phyloP scores from a whole-genome alignment of 2,113 vertebrate genomes.

The Callithrix jacchus region DNA sequence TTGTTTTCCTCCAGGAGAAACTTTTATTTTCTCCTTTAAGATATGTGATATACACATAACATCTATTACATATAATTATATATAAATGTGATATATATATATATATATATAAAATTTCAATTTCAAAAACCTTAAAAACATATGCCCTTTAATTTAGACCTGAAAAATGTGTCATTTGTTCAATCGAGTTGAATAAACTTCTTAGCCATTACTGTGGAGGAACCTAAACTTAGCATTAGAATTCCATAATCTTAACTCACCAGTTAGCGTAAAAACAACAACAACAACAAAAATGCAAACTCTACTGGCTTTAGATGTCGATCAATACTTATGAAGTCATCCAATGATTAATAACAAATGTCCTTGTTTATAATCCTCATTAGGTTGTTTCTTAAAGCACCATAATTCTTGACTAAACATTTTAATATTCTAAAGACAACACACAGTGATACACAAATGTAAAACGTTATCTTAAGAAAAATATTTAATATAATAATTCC shows the following conservation, averaged over 20 bases:
- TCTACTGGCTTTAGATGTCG: background rate
- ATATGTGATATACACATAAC: background rate
- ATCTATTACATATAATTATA: background rate
- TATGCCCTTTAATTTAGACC: background rate
- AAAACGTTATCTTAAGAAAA: background rate
- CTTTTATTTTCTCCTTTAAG: background rate
- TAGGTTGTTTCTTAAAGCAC: background rate
- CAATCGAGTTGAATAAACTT: background rate
- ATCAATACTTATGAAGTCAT: background rate
- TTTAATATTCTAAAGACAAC: conserved; percentile 13
- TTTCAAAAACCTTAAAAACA: conserved; percentile 2
- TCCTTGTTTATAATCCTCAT: background rate
- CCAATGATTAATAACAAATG: background rate
- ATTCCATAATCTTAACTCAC: background rate
- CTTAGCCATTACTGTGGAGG: background rate
- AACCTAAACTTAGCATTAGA: background rate
- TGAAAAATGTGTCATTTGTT: background rate
- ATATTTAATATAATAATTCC: background rate
- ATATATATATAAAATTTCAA: background rate
- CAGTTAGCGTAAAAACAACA: background rate
- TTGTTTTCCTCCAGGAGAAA: background rate
- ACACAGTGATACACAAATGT: background rate
- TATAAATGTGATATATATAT: background rate
- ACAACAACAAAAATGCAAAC: background rate
- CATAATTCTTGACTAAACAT: background rate